These are phyloP conservation scores for Rhynchomys soricoides DNA, from an alignment of 2,113 vertebrate species.

Conservation along the genomic window DNA sequence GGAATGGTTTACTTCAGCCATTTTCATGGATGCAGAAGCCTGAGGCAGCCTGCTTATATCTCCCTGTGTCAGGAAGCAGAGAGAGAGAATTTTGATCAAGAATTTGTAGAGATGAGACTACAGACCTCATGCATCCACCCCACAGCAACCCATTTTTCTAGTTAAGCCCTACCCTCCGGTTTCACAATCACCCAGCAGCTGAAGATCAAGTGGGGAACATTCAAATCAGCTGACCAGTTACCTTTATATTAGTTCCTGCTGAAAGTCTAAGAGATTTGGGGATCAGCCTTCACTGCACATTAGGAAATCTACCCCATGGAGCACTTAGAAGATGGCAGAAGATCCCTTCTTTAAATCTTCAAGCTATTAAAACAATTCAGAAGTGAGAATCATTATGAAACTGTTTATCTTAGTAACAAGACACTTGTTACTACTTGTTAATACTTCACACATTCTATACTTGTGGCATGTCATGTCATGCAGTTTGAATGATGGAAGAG, in stretches of 20 bases:
- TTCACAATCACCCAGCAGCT: not conserved
- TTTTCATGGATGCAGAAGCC: not conserved
- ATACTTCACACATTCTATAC: not conserved
- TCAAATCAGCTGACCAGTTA: not conserved
- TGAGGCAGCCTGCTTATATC: not conserved
- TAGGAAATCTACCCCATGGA: not conserved
- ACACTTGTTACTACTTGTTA: not conserved
- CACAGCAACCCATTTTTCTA: not conserved
- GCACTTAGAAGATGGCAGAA: not conserved
- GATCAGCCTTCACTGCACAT: not conserved
- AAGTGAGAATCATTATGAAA: not conserved
- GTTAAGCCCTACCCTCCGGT: not conserved
- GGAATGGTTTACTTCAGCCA: not conserved
- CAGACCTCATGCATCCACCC: not conserved
- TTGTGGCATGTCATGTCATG: not conserved
- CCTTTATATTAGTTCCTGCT: not conserved
- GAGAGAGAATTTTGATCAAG: not conserved
- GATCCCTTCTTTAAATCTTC: not conserved
- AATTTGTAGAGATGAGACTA: not conserved
- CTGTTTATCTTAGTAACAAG: not conserved
- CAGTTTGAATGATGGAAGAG: not conserved
- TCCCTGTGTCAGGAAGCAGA: not conserved
- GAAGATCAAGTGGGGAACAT: not conserved
- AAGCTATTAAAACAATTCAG: not conserved
- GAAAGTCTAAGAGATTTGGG: not conserved